These are phyloP conservation scores for Campoplex capitator DNA, from an alignment of 2,888 invertebrate genomes.

Conservation along the genomic window DNA sequence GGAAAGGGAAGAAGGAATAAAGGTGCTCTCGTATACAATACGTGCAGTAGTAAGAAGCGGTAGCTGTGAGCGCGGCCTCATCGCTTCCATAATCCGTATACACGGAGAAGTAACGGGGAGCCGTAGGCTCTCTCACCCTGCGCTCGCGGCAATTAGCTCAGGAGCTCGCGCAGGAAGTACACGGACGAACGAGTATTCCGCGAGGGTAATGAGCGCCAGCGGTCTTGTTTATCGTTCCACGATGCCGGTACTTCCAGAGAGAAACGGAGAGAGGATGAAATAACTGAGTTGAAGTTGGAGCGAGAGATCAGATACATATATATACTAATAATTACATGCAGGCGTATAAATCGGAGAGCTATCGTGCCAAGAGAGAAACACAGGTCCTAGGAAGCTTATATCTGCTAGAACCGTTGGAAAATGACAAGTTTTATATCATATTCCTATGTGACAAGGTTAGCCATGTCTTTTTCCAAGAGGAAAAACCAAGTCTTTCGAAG, in stretches of 20 bases:
- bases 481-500: not conserved
- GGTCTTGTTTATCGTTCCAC: slow-evolving; percentile 41
- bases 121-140: slow-evolving; percentile 56
- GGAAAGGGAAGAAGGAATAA: slow-evolving; percentile 6
- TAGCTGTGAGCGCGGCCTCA: slow-evolving; percentile 58
- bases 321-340: slow-evolving; percentile 13
- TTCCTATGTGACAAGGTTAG: slow-evolving; percentile 67
- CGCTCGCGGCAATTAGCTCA: slow-evolving; percentile 80
- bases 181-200: slow-evolving; percentile 76
- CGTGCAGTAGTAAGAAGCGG: slow-evolving; percentile 47
- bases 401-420: slow-evolving; percentile 75
- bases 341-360: slow-evolving; percentile 43
- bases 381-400: slow-evolving; percentile 69
- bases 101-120: slow-evolving; percentile 76
- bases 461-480: slow-evolving; percentile 8
- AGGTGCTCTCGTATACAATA: slow-evolving; percentile 42
- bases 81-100: slow-evolving; percentile 77
- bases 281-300: slow-evolving; percentile 49
- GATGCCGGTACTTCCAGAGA: slow-evolving; percentile 39
- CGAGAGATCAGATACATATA: slow-evolving; percentile 46
- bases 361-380: slow-evolving; percentile 54
- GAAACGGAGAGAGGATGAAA: slow-evolving; percentile 24
- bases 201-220: slow-evolving; percentile 66
- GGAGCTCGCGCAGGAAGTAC: slow-evolving; percentile 76
- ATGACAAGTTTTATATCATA: slow-evolving; percentile 71